Percentiles rank a stretch among this genome's conserved stretches.
Conservation (phyloP, 2,113 vertebrate genomes). For the Takifugu flavidus region DNA sequence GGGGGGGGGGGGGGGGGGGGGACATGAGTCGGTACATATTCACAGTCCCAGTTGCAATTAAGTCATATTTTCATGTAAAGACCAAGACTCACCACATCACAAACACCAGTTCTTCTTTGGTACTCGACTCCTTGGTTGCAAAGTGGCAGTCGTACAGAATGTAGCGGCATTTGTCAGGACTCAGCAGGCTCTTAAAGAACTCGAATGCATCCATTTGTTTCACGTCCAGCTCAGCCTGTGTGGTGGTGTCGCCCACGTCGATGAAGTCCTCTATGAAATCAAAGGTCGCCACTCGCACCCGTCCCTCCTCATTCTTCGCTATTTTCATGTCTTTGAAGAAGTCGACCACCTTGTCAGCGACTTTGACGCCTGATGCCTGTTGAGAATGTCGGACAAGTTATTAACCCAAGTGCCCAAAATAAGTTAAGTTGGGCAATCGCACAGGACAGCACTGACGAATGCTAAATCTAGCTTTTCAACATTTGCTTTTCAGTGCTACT, state of each 20-base stretch:
- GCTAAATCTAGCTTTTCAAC: too few species aligned
- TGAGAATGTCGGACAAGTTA: conserved; percentile 4
- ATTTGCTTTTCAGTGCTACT: neutral
- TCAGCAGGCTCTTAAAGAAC: conserved; percentile 58
- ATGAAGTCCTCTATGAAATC: conserved; percentile 65
- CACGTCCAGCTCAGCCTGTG: neutral
- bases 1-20: neutral
- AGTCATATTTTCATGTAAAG: neutral
- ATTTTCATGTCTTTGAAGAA: conserved; percentile 71
- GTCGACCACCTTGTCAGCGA: conserved; percentile 65
- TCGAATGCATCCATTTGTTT: conserved; percentile 54
- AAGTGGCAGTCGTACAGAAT: conserved; percentile 81
- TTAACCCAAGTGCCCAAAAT: too few species aligned
- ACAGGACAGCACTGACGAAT: too few species aligned
- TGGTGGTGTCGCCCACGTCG: conserved; percentile 56
- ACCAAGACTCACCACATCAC: conserved; percentile 76
- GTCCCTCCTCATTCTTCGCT: conserved; percentile 56
- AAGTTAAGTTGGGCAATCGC: too few species aligned
- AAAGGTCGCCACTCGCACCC: conserved; percentile 65
- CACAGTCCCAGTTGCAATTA: neutral
- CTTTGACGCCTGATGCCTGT: conserved; percentile 81
- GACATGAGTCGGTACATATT: neutral
- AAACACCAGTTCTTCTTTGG: conserved; percentile 83
- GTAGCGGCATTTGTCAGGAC: conserved; percentile 64
- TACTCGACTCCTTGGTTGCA: conserved; percentile 67